Conservation (phyloP, 37 sponge, comb jelly and placozoan species). For the Crambe crambe region DNA sequence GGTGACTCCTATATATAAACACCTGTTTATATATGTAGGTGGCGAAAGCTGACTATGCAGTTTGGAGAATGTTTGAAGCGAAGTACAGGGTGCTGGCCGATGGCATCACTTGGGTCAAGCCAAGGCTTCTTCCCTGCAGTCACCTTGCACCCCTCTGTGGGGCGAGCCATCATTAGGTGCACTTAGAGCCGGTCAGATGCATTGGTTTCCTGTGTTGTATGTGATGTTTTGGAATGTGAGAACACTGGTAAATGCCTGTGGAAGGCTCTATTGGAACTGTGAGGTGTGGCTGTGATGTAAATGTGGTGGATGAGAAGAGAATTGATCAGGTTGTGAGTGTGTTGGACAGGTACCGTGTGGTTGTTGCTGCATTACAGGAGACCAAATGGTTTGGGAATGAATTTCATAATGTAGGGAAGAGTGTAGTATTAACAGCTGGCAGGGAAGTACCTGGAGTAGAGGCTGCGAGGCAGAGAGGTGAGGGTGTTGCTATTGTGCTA, state of each 20-base stretch:
- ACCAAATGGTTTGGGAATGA: conserved; percentile 14
- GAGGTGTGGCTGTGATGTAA: not conserved
- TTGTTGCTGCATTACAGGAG: not conserved
- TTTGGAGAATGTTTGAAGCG: not conserved
- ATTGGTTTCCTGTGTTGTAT: not conserved
- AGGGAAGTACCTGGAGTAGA: conserved; percentile 14
- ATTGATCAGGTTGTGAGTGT: not conserved
- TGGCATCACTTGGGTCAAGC: not conserved
- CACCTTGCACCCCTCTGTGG: conserved; percentile 18
- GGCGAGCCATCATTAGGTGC: conserved; percentile 28
- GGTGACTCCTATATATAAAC: not conserved
- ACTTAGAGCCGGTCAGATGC: not conserved
- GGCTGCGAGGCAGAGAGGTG: conserved; percentile 43
- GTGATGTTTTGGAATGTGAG: not conserved
- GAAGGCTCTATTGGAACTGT: not conserved
- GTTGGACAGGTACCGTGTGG: not conserved
- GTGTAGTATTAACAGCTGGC: conserved; percentile 39
- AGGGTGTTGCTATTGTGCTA: conserved; percentile 47
- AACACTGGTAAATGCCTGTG: not conserved
- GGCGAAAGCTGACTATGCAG: not conserved
- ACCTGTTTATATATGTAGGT: not conserved
- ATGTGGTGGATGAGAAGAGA: not conserved
- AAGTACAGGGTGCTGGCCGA: not conserved
- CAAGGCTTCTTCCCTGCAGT: not conserved
- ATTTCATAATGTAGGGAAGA: conserved; percentile 28